Evolutionary conservation across 2,113 vertebrate species (phyloP).

Genomic region (Eretmochelys imbricata): DNA sequence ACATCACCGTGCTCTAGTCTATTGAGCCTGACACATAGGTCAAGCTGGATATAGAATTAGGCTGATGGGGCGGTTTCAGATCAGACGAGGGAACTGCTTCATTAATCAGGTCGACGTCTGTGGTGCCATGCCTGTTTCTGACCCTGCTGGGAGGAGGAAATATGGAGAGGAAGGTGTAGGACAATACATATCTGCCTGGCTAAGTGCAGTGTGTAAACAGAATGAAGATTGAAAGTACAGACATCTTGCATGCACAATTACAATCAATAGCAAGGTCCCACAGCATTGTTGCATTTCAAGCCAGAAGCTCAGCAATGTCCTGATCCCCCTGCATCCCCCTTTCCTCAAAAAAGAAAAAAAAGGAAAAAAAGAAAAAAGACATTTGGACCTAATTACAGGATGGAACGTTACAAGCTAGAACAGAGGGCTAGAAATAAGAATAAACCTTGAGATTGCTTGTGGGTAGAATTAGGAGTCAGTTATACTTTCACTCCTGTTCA

Average conservation of each 20-base stretch:
- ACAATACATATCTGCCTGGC: not conserved
- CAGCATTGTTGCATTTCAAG: not conserved
- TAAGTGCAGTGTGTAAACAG: not conserved
- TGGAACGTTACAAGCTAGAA: not conserved
- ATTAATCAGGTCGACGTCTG: not conserved
- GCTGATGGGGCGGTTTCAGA: not conserved
- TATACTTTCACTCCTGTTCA: not conserved
- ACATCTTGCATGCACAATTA: no score
- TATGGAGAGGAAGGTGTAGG: not conserved
- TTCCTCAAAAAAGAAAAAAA: not conserved
- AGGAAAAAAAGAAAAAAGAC: not conserved
- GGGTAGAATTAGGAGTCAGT: not conserved
- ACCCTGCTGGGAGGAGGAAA: not conserved
- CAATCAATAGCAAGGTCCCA: not conserved
- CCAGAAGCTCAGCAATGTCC: not conserved
- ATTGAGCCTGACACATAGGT: not conserved
- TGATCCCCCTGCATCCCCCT: fast-evolving
- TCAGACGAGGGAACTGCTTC: not conserved
- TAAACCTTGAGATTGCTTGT: not conserved
- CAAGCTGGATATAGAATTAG: not conserved
- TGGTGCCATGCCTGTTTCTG: not conserved
- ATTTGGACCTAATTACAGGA: not conserved
- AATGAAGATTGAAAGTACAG: not conserved
- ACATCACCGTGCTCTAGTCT: not conserved
- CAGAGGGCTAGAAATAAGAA: not conserved